A percentile compares a stretch with the other conserved stretches of the same genome.
Conservation (phyloP, 2,888 invertebrate genomes). For the Catocala nupta region DNA sequence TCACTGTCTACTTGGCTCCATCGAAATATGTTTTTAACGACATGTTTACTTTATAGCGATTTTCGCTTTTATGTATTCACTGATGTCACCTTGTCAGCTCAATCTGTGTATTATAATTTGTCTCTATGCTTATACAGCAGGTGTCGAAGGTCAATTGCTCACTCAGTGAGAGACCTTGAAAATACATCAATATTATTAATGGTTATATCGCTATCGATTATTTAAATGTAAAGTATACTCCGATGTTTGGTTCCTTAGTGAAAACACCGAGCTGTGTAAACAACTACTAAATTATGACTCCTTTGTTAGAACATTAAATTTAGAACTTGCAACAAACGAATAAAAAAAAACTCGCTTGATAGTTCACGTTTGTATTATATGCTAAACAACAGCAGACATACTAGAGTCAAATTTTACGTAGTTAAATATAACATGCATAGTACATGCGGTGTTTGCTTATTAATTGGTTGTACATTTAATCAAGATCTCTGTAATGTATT, state of each 20-base stretch:
- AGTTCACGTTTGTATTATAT: no score
- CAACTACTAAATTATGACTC: slow-evolving; percentile 3
- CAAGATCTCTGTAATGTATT: no score
- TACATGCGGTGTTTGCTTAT: no score
- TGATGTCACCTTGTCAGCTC: slow-evolving; percentile 13
- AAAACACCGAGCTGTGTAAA: slow-evolving; percentile 1
- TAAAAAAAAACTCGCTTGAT: no score
- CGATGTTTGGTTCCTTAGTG: no score
- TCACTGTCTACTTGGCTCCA: slow-evolving; percentile 11
- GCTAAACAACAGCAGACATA: no score
- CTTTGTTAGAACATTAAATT: not conserved
- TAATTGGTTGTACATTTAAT: no score
- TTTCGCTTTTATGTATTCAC: slow-evolving; percentile 11
- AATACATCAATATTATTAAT: slow-evolving; percentile 4
- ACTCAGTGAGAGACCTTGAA: slow-evolving; percentile 4
- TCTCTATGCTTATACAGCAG: slow-evolving; percentile 3
- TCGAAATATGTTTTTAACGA: slow-evolving; percentile 15
- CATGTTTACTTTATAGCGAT: slow-evolving; percentile 11
- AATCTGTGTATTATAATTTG: not conserved
- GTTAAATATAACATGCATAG: no score
- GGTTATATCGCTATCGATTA: not conserved
- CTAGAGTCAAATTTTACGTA: no score
- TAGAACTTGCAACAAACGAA: no score
- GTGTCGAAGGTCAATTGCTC: slow-evolving; percentile 15
- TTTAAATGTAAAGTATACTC: not conserved